Evolutionary conservation across 2,797 vertebrate species (phyloP).

Genomic region (Halcyon leucocephala): DNA sequence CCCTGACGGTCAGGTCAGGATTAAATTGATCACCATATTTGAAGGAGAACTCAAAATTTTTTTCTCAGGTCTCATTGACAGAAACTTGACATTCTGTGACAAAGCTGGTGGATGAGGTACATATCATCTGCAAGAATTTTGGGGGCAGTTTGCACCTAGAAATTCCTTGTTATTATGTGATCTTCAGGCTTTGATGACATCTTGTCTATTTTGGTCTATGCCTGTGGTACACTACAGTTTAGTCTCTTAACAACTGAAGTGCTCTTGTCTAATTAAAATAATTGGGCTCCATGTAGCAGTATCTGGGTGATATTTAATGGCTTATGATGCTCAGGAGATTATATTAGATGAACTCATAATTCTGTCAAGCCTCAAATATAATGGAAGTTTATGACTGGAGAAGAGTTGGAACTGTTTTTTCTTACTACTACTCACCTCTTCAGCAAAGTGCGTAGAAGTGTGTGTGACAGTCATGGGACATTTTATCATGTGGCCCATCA

Average conservation of each 20-base stretch:
- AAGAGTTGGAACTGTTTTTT: neutral
- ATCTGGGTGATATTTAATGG: slow-evolving; percentile 34
- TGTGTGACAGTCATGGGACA: neutral
- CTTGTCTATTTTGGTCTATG: slow-evolving; percentile 22
- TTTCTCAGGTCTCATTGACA: neutral
- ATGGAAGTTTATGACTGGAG: neutral
- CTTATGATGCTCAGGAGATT: slow-evolving; percentile 33
- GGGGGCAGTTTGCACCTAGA: neutral
- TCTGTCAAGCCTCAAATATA: neutral
- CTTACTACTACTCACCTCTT: neutral
- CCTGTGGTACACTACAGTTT: neutral
- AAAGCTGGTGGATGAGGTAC: neutral
- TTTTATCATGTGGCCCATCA: neutral
- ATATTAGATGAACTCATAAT: slow-evolving; percentile 9
- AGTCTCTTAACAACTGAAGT: neutral
- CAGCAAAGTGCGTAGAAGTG: neutral
- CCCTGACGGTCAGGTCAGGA: neutral
- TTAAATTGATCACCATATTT: neutral
- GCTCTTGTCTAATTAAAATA: slow-evolving; percentile 52
- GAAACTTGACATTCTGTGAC: neutral
- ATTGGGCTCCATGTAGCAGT: slow-evolving; percentile 24
- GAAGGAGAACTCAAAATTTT: neutral
- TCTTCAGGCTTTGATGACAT: neutral
- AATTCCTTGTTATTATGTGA: neutral
- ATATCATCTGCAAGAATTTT: neutral